Evolutionary conservation across 2,888 invertebrate species (phyloP).

Genomic region (Coenonympha arcania): DNA sequence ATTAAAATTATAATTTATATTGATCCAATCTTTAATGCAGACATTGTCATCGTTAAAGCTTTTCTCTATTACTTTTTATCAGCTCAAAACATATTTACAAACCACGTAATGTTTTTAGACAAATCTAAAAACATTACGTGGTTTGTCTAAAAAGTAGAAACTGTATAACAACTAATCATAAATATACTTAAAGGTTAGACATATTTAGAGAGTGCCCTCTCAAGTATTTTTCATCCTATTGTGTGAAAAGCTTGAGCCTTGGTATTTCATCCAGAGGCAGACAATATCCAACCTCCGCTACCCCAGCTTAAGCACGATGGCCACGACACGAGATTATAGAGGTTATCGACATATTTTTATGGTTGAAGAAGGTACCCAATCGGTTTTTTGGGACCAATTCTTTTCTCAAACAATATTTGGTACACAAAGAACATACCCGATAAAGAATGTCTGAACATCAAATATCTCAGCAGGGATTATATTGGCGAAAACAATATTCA

Average conservation of each 20-base stretch:
- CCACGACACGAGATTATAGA: not conserved
- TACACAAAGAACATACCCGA: constrained; percentile 3
- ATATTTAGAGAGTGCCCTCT: not conserved
- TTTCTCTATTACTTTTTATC: too few relatives aligned
- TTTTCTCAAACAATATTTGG: not conserved
- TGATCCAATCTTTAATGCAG: too few relatives aligned
- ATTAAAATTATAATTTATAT: too few relatives aligned
- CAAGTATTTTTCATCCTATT: not conserved
- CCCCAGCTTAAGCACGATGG: not conserved
- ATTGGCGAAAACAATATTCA: constrained; percentile 5
- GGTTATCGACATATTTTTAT: not conserved
- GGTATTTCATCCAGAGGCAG: not conserved
- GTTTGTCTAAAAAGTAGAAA: too few relatives aligned
- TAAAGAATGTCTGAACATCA: constrained; percentile 3
- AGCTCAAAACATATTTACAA: too few relatives aligned
- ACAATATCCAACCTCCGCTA: not conserved
- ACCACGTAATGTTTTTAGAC: too few relatives aligned
- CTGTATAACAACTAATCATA: too few relatives aligned
- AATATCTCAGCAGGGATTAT: constrained; percentile 6
- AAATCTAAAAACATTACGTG: too few relatives aligned
- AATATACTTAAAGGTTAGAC: not conserved
- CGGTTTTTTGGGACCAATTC: not conserved
- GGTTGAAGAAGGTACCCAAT: not conserved
- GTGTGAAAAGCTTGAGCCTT: not conserved
- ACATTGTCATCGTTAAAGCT: too few relatives aligned